phyloP scores from a whole-genome alignment of 2,113 vertebrate species.

The Cyanoramphus novaezelandiae region DNA sequence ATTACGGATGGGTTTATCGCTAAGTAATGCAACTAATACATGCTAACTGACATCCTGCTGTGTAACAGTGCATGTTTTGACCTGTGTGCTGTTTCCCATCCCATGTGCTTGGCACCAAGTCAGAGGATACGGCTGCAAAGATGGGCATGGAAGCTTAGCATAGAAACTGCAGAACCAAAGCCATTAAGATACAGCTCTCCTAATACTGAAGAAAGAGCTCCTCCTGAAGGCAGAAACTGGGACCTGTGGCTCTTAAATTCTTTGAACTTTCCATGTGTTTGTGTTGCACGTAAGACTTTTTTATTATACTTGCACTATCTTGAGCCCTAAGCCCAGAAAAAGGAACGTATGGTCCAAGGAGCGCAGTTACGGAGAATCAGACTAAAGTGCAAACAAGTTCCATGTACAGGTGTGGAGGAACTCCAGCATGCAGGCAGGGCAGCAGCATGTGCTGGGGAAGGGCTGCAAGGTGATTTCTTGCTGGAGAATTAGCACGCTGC shows the following conservation, averaged over 20 bases:
- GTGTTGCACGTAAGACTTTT: background rate
- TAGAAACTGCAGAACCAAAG: background rate
- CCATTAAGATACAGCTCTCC: background rate
- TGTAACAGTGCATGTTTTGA: background rate
- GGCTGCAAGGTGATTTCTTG: background rate
- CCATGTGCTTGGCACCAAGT: background rate
- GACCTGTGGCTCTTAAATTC: background rate
- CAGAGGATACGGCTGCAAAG: background rate
- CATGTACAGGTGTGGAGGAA: background rate
- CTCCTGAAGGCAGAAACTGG: constrained; percentile 7
- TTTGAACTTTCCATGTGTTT: background rate
- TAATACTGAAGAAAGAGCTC: constrained; percentile 26
- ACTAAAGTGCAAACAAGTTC: background rate
- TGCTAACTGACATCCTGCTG: background rate
- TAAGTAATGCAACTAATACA: background rate
- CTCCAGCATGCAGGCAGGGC: background rate
- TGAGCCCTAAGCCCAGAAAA: background rate
- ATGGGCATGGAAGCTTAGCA: background rate
- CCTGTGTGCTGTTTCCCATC: background rate
- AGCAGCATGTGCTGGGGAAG: background rate
- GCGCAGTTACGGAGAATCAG: background rate
- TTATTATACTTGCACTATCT: background rate
- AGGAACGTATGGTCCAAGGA: background rate
- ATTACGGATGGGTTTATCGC: background rate
- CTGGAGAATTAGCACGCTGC: background rate